Percentiles rank a stretch among this genome's conserved stretches.
These are phyloP conservation scores for Acromyrmex charruanus DNA, from an alignment of 1,140 invertebrate species.

Conservation along the genomic window DNA sequence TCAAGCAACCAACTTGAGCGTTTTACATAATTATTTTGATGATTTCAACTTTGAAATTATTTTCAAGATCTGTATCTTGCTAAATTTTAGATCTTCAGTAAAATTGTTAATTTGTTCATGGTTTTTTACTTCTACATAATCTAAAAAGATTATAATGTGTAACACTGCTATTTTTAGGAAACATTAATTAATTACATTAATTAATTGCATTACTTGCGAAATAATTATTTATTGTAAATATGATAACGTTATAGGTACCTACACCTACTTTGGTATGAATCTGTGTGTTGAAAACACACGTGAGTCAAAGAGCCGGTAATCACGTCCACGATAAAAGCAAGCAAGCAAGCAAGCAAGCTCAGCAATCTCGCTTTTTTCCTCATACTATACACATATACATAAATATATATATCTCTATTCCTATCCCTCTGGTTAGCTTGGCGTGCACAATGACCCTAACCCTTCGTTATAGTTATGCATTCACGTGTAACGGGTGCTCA, in stretches of 20 bases:
- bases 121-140: no score
- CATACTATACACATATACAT: not conserved
- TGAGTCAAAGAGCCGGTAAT: not conserved
- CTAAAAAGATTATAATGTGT: not conserved
- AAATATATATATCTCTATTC: not conserved
- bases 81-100: no score
- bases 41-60: no score
- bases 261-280: not conserved
- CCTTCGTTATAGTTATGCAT: constrained; percentile 47
- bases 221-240: not conserved
- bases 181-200: no score
- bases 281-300: not conserved
- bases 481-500: constrained; percentile 33
- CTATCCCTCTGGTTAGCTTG: not conserved
- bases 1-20: no score
- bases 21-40: no score
- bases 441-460: constrained; percentile 27
- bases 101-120: no score
- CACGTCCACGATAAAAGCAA: constrained; percentile 1
- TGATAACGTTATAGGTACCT: not conserved
- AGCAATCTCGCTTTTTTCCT: not conserved
- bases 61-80: no score
- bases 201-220: not conserved
- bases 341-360: not conserved
- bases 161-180: not conserved